Conservation (phyloP, 2,113 vertebrate genomes). For the Marmota flaviventris region DNA sequence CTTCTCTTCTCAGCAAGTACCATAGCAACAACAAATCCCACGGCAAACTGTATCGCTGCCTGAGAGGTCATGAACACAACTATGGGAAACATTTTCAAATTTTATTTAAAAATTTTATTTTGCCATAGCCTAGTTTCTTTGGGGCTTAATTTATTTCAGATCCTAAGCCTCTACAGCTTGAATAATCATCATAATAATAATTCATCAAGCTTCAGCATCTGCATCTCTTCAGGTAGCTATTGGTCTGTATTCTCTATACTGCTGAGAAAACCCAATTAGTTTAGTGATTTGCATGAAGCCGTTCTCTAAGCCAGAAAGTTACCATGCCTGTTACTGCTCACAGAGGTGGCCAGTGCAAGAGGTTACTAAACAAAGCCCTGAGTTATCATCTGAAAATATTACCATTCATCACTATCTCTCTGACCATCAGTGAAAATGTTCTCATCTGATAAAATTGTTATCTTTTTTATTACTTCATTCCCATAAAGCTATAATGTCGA, state of each 20-base stretch:
- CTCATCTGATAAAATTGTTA: conserved; percentile 35
- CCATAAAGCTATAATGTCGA: not conserved
- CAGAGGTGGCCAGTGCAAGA: not conserved
- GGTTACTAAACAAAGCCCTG: not conserved
- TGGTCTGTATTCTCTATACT: not conserved
- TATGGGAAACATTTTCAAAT: conserved; percentile 53
- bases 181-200: conserved; percentile 53
- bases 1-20: not conserved
- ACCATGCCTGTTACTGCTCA: not conserved
- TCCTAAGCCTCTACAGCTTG: not conserved
- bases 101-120: conserved; percentile 57
- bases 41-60: conserved; percentile 28
- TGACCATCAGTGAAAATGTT: conserved; percentile 30
- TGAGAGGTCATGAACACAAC: conserved; percentile 19
- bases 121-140: conserved; percentile 47
- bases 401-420: not conserved
- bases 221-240: conserved; percentile 17
- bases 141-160: conserved; percentile 47
- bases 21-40: conserved; percentile 30
- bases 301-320: not conserved
- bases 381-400: conserved; percentile 23
- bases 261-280: not conserved
- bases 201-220: not conserved
- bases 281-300: not conserved
- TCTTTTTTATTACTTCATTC: conserved; percentile 29